These are phyloP conservation scores for Mionectes macconnelli DNA, from an alignment of 2,113 vertebrate species.

Conservation along the genomic window DNA sequence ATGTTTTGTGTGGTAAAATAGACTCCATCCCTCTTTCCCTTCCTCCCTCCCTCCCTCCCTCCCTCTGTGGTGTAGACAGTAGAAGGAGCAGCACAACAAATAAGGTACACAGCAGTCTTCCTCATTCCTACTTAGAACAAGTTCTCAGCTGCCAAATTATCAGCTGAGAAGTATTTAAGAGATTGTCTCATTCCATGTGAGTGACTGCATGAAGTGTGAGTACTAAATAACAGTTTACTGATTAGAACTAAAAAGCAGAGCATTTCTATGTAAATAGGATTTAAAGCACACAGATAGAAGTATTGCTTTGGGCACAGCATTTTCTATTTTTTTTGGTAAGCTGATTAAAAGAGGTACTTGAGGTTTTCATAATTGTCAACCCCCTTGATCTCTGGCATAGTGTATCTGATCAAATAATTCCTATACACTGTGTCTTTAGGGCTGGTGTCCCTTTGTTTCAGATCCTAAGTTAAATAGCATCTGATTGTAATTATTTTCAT, in stretches of 20 bases:
- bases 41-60: background rate
- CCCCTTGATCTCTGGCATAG: constrained; percentile 13
- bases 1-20: background rate
- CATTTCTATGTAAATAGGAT: background rate
- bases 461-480: background rate
- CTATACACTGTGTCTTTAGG: background rate
- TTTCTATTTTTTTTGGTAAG: constrained; percentile 33
- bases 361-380: background rate
- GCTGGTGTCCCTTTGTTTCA: constrained; percentile 24
- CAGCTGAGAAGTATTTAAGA: background rate
- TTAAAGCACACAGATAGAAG: background rate
- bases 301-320: background rate
- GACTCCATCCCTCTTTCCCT: background rate
- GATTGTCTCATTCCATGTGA: background rate
- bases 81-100: background rate
- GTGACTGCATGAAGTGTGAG: background rate
- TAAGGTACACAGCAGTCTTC: background rate
- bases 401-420: background rate
- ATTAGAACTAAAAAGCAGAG: background rate
- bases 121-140: background rate
- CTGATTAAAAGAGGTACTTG: constrained; percentile 29
- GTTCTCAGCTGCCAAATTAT: background rate
- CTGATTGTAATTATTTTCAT: constrained; percentile 14
- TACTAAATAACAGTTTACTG: background rate
- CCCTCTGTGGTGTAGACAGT: background rate